A percentile compares a stretch with the other conserved stretches of the same genome.
Evolutionary conservation across 1,140 invertebrate species (phyloP).

Genomic region (Mya arenaria): DNA sequence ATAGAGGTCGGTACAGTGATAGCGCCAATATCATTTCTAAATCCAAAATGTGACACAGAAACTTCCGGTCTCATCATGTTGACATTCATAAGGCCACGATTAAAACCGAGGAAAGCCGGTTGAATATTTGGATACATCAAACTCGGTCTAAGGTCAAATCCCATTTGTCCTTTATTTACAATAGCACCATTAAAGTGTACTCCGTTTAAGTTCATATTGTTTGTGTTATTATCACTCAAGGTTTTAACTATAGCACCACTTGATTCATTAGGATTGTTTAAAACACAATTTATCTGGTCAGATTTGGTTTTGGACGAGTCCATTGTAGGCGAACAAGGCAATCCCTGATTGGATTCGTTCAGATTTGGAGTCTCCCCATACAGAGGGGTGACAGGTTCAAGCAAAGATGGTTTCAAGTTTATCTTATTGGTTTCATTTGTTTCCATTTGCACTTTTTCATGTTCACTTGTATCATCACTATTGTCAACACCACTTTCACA

Average conservation of each 20-base stretch:
- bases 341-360: conserved; percentile 46
- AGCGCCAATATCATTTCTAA: background rate
- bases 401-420: background rate
- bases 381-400: conserved; percentile 40
- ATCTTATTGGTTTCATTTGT: conserved; percentile 9
- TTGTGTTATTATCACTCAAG: too few species aligned
- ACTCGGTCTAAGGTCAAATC: background rate
- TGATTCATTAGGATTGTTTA: too few species aligned
- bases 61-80: background rate
- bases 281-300: too few species aligned
- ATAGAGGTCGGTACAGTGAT: background rate
- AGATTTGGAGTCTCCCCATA: conserved; percentile 51
- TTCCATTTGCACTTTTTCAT: background rate
- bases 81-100: background rate
- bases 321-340: conserved; percentile 46
- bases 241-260: too few species aligned
- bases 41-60: background rate
- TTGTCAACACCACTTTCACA: background rate
- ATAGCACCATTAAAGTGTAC: too few species aligned
- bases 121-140: background rate
- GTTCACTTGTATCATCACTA: background rate
- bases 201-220: too few species aligned
- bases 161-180: too few species aligned
- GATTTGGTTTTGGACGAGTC: too few species aligned
- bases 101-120: background rate